These are phyloP conservation scores for Perca fluviatilis DNA, from an alignment of 2,113 vertebrate genomes.

Conservation along the genomic window DNA sequence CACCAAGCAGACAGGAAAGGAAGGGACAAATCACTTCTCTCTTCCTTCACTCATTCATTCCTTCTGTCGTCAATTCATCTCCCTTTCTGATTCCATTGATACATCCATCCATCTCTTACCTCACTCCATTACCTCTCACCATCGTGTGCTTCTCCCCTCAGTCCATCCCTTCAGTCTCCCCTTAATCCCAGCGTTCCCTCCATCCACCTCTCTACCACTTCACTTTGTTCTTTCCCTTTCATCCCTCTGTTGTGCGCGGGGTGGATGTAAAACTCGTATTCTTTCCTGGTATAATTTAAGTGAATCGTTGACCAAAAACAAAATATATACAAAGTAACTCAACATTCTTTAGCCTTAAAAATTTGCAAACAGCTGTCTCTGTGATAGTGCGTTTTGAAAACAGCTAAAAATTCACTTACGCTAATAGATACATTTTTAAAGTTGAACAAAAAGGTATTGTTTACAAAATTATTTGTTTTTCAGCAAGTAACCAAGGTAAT, in stretches of 20 bases:
- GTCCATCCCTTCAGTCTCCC: slow-evolving; percentile 63
- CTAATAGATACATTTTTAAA: not conserved
- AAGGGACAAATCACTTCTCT: slow-evolving; percentile 57
- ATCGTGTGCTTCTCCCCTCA: slow-evolving; percentile 46
- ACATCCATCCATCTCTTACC: slow-evolving; percentile 68
- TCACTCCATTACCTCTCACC: slow-evolving; percentile 75
- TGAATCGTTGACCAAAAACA: not conserved
- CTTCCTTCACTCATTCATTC: slow-evolving; percentile 62
- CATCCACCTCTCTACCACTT: slow-evolving; percentile 33
- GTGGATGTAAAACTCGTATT: slow-evolving; percentile 2
- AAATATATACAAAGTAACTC: not conserved
- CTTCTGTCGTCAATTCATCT: slow-evolving; percentile 62
- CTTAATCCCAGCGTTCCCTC: slow-evolving; percentile 49
- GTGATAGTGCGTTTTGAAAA: not conserved
- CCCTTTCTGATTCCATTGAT: slow-evolving; percentile 66
- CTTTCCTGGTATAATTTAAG: not conserved
- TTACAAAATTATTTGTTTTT: not conserved
- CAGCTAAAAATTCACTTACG: not conserved
- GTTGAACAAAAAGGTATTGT: not conserved
- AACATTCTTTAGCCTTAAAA: not conserved
- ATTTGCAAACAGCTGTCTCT: slow-evolving; percentile 1
- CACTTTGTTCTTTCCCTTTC: slow-evolving; percentile 15
- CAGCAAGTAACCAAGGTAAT: not conserved
- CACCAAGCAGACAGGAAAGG: slow-evolving; percentile 30
- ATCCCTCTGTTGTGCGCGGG: slow-evolving; percentile 16